Evolutionary conservation across 1,140 invertebrate genomes (phyloP).

Genomic region (Hycleus cichorii): DNA sequence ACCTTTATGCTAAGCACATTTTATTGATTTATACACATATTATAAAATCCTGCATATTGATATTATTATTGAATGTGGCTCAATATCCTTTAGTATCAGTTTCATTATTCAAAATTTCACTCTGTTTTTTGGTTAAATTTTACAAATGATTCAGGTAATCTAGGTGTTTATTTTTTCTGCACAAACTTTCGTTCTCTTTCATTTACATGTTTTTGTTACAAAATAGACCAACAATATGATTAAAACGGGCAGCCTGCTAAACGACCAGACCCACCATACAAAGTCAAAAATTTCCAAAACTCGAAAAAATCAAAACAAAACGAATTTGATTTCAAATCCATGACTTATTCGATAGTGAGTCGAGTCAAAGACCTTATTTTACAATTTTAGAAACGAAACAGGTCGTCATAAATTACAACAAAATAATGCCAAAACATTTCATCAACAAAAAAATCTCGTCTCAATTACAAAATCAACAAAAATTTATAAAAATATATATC

Average conservation of each 20-base stretch:
- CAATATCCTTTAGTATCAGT: constrained; percentile 7
- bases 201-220: neutral
- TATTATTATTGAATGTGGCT: constrained; percentile 24
- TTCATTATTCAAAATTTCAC: constrained; percentile 21
- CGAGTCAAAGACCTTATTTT: too few species aligned
- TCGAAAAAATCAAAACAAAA: too few species aligned
- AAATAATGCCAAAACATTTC: neutral
- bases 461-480: too few species aligned
- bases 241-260: constrained; percentile 14
- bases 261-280: neutral
- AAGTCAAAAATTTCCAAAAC: too few species aligned
- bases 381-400: too few species aligned
- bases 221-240: constrained; percentile 18
- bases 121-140: constrained; percentile 34
- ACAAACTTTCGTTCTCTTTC: neutral
- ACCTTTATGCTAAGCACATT: constrained; percentile 32
- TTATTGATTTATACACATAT: constrained; percentile 20
- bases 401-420: too few species aligned
- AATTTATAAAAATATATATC: too few species aligned
- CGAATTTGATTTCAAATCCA: too few species aligned
- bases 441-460: neutral
- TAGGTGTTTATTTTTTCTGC: neutral
- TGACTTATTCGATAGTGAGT: too few species aligned
- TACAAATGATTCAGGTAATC: constrained; percentile 12
- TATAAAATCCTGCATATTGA: neutral